Percentiles rank a stretch among this genome's conserved stretches.
These are phyloP conservation scores for Planococcus citri DNA, from an alignment of 1,140 invertebrate species.

Conservation along the genomic window DNA sequence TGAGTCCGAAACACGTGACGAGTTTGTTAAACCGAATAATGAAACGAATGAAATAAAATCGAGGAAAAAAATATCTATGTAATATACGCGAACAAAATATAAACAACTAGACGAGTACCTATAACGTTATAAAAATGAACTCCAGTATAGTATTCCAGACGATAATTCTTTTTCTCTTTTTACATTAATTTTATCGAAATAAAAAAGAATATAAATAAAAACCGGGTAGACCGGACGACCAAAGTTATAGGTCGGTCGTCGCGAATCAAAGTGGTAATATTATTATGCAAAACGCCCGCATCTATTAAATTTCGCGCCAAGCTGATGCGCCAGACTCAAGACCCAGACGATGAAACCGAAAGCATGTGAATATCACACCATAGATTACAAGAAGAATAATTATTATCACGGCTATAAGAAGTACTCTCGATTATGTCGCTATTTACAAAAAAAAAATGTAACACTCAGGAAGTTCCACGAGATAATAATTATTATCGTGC, in stretches of 20 bases:
- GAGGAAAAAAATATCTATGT: background rate
- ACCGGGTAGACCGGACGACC: background rate
- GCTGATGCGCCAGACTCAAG: no score
- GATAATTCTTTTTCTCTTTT: no score
- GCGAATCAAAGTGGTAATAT: background rate
- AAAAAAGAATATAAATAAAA: no score
- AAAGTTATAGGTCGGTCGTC: background rate
- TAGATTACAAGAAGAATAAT: no score
- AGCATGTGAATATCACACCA: no score
- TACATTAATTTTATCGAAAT: background rate
- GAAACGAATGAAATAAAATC: background rate
- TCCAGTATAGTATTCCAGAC: background rate
- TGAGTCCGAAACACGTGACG: slow-evolving; percentile 1
- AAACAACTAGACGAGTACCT: background rate
- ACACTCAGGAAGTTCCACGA: no score
- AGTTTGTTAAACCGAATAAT: background rate
- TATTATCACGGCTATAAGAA: no score
- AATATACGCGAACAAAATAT: background rate
- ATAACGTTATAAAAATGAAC: background rate
- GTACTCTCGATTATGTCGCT: no score
- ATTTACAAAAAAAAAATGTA: no score
- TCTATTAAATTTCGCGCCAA: background rate
- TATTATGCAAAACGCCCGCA: background rate
- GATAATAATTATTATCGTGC: no score
- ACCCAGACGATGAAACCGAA: no score